phyloP scores from a whole-genome alignment of 2,797 vertebrate genomes.

The Dendrocincla tyrannina region DNA sequence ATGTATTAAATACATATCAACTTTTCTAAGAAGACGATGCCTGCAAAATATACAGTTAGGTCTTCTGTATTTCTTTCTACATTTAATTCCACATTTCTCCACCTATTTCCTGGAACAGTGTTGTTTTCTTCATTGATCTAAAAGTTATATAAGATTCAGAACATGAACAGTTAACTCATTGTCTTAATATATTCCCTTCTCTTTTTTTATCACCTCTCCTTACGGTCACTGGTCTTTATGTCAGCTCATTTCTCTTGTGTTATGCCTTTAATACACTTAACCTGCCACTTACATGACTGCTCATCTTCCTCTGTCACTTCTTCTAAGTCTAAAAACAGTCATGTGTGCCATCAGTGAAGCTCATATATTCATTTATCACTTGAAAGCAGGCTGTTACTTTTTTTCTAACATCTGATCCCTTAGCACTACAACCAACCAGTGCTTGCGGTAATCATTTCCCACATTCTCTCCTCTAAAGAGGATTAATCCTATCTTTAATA shows the following conservation, averaged over 20 bases:
- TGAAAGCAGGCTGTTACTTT: conserved; percentile 23
- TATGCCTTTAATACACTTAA: conserved; percentile 62
- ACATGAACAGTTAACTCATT: conserved; percentile 22
- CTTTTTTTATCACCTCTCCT: conserved; percentile 52
- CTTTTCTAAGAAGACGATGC: not conserved
- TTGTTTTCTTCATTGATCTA: not conserved
- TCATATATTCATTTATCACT: conserved; percentile 66
- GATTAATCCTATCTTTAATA: conserved; percentile 60
- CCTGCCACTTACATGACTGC: conserved; percentile 54
- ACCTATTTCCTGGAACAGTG: not conserved
- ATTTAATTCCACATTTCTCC: not conserved
- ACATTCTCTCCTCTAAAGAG: conserved; percentile 30
- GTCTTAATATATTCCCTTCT: conserved; percentile 34
- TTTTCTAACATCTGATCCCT: conserved; percentile 32
- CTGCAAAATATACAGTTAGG: not conserved
- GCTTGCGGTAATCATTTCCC: conserved; percentile 18
- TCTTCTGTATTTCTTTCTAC: not conserved
- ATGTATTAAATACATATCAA: not conserved
- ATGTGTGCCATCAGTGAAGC: conserved; percentile 20
- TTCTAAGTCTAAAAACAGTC: conserved; percentile 54
- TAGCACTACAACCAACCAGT: not conserved
- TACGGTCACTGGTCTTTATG: conserved; percentile 65
- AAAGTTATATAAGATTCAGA: not conserved
- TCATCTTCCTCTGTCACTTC: conserved; percentile 64
- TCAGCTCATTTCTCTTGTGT: conserved; percentile 46